Base-by-base conservation (phyloP, 2,113 vertebrate species). In the Scolopax mira region DNA sequence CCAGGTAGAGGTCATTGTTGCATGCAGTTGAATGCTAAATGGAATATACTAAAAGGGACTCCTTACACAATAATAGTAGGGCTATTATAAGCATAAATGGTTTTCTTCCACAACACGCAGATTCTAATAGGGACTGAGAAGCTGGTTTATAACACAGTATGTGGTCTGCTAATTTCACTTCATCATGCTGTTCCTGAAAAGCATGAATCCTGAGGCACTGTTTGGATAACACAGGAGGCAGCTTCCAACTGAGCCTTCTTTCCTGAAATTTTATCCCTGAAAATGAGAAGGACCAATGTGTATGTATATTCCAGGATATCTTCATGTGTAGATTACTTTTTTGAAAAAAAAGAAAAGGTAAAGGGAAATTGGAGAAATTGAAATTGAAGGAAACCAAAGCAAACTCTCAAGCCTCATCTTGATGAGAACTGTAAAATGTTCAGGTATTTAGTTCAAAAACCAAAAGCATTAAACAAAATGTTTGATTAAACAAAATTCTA, bases 51-150 rank as follows among this genome's bases (percentile, higher is more conserved):
- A 46, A 51, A 66, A 81, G 33, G 21, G 35, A 71, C 71, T 81
- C 8, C 39, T 58, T 31, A 12, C 6, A 13, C 22, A 69, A 7
- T 51, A 69, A 16, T 6, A 65, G 3, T 7, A 89, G 60, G 51
- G 35, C 13, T 81, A 3, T 72, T 57, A 1, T 0, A 2, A 55
- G 13, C 25, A 13, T 44, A 54, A 71, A 33, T 33, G 19, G 16
- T 21, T 54, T 85, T 37, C 18, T 42, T 79, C 72, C 54, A 71
- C 62, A 49, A 46, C 42, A 18, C 0, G 0, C 7, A 33, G 37
- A 49, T 64, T 62, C 27, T 35, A 21, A 7, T 8, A 16, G 33
- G 52, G 9, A 21, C 22, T 15, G 3, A 41, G 54, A 67, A 28
- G 15, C 13, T 46, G 58, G 14, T 64, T 51, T 25, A 15, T 61